Percentiles rank a stretch among this genome's conserved stretches.
Conservation (phyloP, 2,888 invertebrate genomes). For the Clitarchus hookeri region DNA sequence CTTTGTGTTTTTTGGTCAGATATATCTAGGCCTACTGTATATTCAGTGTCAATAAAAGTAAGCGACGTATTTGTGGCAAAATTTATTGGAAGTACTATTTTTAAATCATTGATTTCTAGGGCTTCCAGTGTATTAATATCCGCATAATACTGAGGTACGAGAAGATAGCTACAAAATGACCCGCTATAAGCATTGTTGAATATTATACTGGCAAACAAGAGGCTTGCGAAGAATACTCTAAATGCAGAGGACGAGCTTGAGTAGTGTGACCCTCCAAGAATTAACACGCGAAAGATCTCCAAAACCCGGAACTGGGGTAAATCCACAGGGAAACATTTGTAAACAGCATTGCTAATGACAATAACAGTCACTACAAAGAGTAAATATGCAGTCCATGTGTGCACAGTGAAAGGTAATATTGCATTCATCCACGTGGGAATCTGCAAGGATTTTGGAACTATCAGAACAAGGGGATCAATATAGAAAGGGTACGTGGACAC, state of each 20-base stretch:
- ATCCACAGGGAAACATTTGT: background rate
- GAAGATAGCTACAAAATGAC: background rate
- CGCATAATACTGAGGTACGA: background rate
- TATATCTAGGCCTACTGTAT: background rate
- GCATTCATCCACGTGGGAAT: background rate
- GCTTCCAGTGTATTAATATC: background rate
- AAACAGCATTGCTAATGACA: background rate
- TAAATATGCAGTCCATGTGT: background rate
- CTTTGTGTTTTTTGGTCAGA: background rate
- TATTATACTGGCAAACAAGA: background rate
- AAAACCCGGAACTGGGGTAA: background rate
- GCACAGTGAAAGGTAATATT: background rate
- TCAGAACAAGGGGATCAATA: background rate
- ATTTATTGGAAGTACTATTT: background rate
- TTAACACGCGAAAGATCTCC: background rate
- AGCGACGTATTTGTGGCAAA: background rate
- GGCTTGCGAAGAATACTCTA: background rate
- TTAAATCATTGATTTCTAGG: background rate
- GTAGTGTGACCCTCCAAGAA: background rate
- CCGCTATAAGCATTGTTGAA: constrained; percentile 1
- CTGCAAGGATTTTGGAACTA: background rate
- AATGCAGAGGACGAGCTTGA: background rate
- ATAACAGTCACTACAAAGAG: background rate
- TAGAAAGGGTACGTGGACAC: background rate
- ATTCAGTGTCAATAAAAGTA: background rate